Percentiles rank a stretch among this genome's conserved stretches.
Conservation (phyloP, 2,888 invertebrate genomes). For the Oligia strigilis region DNA sequence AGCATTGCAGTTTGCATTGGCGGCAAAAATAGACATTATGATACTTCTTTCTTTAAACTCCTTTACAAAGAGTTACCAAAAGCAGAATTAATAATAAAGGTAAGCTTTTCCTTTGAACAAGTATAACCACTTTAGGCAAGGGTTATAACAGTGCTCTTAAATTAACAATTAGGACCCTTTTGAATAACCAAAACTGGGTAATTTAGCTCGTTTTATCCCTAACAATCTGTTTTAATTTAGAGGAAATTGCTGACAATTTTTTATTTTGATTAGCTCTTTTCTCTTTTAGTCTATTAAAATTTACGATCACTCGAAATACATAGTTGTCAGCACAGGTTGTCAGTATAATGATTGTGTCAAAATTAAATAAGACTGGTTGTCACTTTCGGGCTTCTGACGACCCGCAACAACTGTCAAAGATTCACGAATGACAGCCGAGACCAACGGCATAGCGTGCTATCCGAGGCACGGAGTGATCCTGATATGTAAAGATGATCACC, state of each 20-base stretch:
- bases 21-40: not conserved
- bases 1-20: not conserved
- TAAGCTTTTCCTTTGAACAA: conserved; percentile 21
- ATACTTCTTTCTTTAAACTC: not conserved
- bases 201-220: conserved; percentile 17
- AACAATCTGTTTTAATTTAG: conserved; percentile 10
- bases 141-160: conserved; percentile 36
- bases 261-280: not conserved
- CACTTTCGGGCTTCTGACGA: too few species aligned
- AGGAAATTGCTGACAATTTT: conserved; percentile 4
- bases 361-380: too few species aligned
- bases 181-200: conserved; percentile 6
- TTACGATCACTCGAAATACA: too few species aligned
- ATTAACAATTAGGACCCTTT: conserved; percentile 44
- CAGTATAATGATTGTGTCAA: too few species aligned
- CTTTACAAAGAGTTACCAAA: not conserved
- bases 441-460: too few species aligned
- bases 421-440: too few species aligned
- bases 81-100: conserved; percentile 34
- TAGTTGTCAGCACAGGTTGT: too few species aligned
- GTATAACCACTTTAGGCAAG: conserved; percentile 6
- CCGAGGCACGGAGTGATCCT: too few species aligned
- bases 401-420: too few species aligned
- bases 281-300: too few species aligned
- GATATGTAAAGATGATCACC: too few species aligned